Base-by-base conservation (phyloP, 2,113 vertebrate species). In the Uropsilus gracilis region DNA sequence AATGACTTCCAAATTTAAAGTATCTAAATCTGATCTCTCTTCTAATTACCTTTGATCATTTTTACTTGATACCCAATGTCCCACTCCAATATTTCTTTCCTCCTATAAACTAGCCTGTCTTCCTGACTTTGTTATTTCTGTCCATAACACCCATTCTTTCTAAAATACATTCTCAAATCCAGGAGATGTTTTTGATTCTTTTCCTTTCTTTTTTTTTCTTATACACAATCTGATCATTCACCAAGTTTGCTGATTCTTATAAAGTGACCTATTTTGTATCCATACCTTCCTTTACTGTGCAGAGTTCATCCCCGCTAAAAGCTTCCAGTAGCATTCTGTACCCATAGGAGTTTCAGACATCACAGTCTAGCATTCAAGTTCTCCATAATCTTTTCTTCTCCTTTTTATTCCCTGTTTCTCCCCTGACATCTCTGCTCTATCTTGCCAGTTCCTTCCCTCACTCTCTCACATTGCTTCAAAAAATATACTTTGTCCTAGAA, bases 1-100 rank as follows among this genome's bases (percentile, higher is more conserved):
- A 26, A 57, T 73, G 53, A 93, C 68, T 55, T 77, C 53, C 18
- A 5, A 28, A 59, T 68, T 61, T 90, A 61, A 77, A 30, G 57
- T 95, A 81, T 37, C 7, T 77, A 86, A 89, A 6, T 42, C 64
- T 86, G 34, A n/a, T 72, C 32, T 95, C n/a, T 75, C 50, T 66
- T 37, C 22, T 61, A 42, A 77, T 57, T 86, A 32, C n/a, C 22
- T 66, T 8, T 50, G 3, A 20, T 55, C 14, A 44, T 48, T 69
- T 78, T 94, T 46, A 68, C 24, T 76, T 86, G 26, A 69, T 55
- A 68, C 0, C 3, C 53, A 44, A 18, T 48, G 48, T 69, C 68
- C 13, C 46, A n/a, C 17, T 89, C 59, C n/a, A 57, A 61, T 53
- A 81, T 12, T 7, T 1, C 1, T 12, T 48, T 57, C 75, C 44